Base-by-base conservation (phyloP, 2,888 invertebrate species). In the Autographa gamma region DNA sequence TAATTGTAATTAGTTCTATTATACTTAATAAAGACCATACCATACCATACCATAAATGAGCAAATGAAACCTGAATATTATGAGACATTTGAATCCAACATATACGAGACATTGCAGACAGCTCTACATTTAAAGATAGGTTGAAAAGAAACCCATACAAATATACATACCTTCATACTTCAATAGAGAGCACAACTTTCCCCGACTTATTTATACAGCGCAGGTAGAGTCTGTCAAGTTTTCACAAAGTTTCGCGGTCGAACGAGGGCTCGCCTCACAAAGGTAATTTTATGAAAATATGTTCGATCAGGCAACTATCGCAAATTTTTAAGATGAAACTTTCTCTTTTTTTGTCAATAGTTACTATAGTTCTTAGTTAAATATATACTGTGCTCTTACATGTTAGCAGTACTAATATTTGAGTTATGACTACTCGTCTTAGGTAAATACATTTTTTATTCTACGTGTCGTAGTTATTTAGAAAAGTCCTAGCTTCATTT, bases 151-250 rank as follows among this genome's bases (percentile, higher is more conserved):
- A 63, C 14, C n/a, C 34, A n/a, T 19, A 14, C 19, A 38, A 25
- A 14, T 41, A 56, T 38, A 68, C 58, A 18, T 58, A 58, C 32
- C 59, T 65, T 64, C 62, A 63, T 52, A 75, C 43, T 52, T 67
- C 34, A 48, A 25, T 63, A 66, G 9, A 60, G 60, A 72, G 64
- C 76, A 79, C 75, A 75, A 80, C 66, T 81, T 83, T 73, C 61
- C 66, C 32, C 68, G 83, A 79, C 83, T 78, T 81, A 79, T 83
- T 86, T 81, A 74, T 75, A 73, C 67, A 76, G 62, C 62, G 73
- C 63, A 61, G 56, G 65, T 58, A 63, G 61, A 75, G 64, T 32
- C 72, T 52, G 74, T 41, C 48, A 82, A 82, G 68, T 74, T 79
- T 74, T 71, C 66, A 67, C 63, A n/a, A 58, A 73, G 69, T 82